A percentile compares a stretch with the other conserved stretches of the same genome.
These are phyloP conservation scores for Eupithecia abbreviata DNA, from an alignment of 2,888 invertebrate genomes.

Conservation along the genomic window DNA sequence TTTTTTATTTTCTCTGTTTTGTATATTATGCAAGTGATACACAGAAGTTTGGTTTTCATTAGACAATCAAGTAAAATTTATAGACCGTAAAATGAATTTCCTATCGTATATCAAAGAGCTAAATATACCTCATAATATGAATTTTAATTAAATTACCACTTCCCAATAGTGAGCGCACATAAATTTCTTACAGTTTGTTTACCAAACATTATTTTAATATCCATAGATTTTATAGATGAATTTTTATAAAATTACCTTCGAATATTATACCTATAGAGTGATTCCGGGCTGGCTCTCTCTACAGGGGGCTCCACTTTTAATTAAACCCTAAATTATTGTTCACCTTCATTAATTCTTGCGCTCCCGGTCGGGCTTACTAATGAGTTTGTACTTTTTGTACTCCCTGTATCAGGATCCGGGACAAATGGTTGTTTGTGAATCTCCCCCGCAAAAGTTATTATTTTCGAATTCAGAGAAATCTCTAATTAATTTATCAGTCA, in stretches of 20 bases:
- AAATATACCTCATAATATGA: conserved; percentile 21
- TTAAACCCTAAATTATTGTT: conserved; percentile 84
- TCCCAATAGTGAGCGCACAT: conserved; percentile 34
- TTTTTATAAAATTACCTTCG: conserved; percentile 81
- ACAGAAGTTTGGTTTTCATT: neutral
- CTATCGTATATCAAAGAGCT: conserved; percentile 28
- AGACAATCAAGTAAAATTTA: neutral
- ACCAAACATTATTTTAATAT: conserved; percentile 21
- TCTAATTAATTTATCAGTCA: neutral
- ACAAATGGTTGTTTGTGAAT: conserved; percentile 45
- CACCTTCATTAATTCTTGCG: conserved; percentile 82
- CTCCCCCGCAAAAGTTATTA: conserved; percentile 21
- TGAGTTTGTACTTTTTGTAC: conserved; percentile 81
- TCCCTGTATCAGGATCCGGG: conserved; percentile 52
- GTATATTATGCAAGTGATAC: neutral
- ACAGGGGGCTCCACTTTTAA: conserved; percentile 81
- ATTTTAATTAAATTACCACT: conserved; percentile 38
- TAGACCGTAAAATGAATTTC: conserved; percentile 24
- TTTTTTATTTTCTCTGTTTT: too few species aligned
- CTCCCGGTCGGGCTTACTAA: conserved; percentile 79
- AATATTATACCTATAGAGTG: conserved; percentile 77
- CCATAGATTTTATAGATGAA: conserved; percentile 48
- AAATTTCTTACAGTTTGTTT: conserved; percentile 27
- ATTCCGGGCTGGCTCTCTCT: conserved; percentile 47
- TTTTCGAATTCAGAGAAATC: conserved; percentile 15